phyloP scores from a whole-genome alignment of 2,888 invertebrate genomes.

The Leucophenga montana region DNA sequence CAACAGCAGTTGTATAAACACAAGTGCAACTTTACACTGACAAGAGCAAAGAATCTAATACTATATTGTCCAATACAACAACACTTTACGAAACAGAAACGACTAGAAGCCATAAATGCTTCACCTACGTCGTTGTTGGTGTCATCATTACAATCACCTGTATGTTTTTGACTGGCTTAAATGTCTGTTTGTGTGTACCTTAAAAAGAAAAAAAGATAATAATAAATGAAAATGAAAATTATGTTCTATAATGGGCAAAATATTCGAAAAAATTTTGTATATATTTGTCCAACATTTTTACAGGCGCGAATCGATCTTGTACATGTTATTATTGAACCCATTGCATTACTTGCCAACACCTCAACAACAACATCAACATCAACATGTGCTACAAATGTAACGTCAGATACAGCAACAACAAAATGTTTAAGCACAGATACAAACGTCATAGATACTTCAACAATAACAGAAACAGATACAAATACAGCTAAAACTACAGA shows the following conservation, averaged over 20 bases:
- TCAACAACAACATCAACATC: conserved; percentile 34
- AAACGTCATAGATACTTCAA: conserved; percentile 14
- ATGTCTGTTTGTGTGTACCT: conserved; percentile 43
- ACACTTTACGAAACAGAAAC: conserved; percentile 25
- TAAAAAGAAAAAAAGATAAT: not conserved
- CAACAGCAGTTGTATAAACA: conserved; percentile 3
- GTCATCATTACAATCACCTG: conserved; percentile 29
- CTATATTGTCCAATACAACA: conserved; percentile 26
- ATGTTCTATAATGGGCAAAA: not conserved
- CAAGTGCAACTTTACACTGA: not conserved
- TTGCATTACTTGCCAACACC: conserved; percentile 48
- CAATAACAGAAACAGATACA: conserved; percentile 16
- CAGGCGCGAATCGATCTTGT: conserved; percentile 72
- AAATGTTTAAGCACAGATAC: conserved; percentile 30
- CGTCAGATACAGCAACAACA: conserved; percentile 26
- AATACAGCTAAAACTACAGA: conserved; percentile 31
- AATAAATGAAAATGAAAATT: conserved; percentile 18
- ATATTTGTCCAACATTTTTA: conserved; percentile 45
- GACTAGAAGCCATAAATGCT: conserved; percentile 27
- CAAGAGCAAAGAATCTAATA: conserved; percentile 20
- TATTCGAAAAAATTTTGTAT: not conserved
- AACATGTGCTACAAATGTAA: conserved; percentile 27
- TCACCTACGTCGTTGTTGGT: conserved; percentile 30
- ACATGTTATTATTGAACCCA: conserved; percentile 70
- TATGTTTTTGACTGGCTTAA: conserved; percentile 3